Base-by-base conservation (phyloP, 2,888 invertebrate species). In the Drymonia ruficornis region DNA sequence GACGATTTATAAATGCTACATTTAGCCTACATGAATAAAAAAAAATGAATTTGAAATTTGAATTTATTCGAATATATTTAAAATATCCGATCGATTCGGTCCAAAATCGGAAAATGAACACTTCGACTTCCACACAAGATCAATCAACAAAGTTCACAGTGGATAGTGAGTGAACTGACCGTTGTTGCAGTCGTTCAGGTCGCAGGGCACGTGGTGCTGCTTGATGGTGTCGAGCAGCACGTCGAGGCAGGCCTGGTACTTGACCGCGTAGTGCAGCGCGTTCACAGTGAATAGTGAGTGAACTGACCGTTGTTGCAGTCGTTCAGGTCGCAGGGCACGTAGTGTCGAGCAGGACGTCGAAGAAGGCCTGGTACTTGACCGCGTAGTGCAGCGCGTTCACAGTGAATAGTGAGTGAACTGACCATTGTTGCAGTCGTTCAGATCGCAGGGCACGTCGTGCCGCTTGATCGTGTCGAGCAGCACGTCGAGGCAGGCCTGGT, bases 231-330 rank as follows among this genome's bases (percentile, higher is more conserved):
- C 80, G 1, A 95, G 74, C 7, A 95, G 78, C 45, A 90, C 91
- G 34, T 84, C 82, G 6, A 95, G 81, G 12, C 95, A 93, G 1
- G 57, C 59, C 13, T 59, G 59, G 63, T 78, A 81, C 62, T 94
- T 94, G 0, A 96, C 94, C 0, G 96, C 96, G 65, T 95, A 92
- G 65, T 96, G 95, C 0, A 96, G 74, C 0, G 93, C 94, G 19
- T 94, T 95, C 63, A 9, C 1, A 31, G 3, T 31, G 9, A 8
- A 4, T 36, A 4, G 36, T n/a, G 11, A 36, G 13, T 36, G 4
- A n/a, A 11, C 36, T n/a, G n/a, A 91, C 91, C 86, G 18, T 77
- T 79, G 56, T 88, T 90, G 56, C 53, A 78, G 0, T 79, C 83
- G 57, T 91, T 78, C 18, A 91, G 65, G 52, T 89, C 80, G 62